Conservation (phyloP, 2,797 vertebrate genomes). For the Trichosurus vulpecula region DNA sequence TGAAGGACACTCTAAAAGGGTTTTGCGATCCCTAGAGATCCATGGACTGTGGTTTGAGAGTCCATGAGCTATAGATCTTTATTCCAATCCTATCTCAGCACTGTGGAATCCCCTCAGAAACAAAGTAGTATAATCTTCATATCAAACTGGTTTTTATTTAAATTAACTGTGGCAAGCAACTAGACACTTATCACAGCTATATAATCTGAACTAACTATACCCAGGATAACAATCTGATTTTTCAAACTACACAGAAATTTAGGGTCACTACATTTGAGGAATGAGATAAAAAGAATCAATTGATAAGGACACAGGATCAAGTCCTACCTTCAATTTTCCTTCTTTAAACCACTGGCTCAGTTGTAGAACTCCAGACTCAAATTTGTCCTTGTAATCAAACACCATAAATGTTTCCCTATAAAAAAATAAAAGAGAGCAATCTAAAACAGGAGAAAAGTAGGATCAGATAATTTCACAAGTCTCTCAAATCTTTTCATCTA, state of each 20-base stretch:
- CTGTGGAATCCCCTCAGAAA: not conserved
- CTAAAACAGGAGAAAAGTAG: not conserved
- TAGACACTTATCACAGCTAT: not conserved
- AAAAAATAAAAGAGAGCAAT: constrained; percentile 64
- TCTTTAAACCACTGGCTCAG: constrained; percentile 91
- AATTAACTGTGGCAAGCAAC: not conserved
- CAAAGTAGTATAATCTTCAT: not conserved
- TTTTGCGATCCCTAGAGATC: not conserved
- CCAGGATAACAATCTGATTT: not conserved
- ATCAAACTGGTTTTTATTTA: not conserved
- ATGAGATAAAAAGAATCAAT: not conserved
- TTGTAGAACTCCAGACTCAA: constrained; percentile 86
- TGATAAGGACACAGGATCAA: constrained; percentile 41
- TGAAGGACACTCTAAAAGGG: not conserved
- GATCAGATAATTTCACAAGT: constrained; percentile 43
- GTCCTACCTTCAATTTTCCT: constrained; percentile 92
- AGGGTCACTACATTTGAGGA: not conserved
- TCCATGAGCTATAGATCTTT: not conserved
- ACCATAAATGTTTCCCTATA: constrained; percentile 93
- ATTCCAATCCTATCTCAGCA: not conserved
- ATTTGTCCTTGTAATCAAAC: constrained; percentile 90
- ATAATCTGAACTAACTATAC: not conserved
- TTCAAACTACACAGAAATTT: not conserved
- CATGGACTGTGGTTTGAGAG: not conserved
- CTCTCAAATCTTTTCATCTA: constrained; percentile 55